Percentiles rank a stretch among this genome's conserved stretches.
Evolutionary conservation across 2,888 invertebrate species (phyloP).

Genomic region (Aphodius sticticus): DNA sequence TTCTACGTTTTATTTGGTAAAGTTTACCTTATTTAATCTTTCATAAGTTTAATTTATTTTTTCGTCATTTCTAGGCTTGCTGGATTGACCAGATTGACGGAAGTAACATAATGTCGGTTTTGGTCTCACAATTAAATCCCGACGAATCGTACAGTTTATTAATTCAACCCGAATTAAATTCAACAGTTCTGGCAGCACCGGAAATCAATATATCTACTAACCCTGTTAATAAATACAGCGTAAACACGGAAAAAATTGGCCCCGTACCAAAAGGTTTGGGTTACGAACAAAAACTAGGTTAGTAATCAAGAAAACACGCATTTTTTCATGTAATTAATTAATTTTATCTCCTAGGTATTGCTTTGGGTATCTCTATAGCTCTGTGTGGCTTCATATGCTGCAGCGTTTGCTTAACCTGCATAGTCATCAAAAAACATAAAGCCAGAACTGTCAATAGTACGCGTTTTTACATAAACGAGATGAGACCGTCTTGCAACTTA

Average conservation of each 20-base stretch:
- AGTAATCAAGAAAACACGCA: background rate
- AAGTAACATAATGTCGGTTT: constrained; percentile 43
- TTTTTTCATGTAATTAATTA: no score
- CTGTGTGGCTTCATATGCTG: constrained; percentile 59
- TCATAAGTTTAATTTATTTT: no score
- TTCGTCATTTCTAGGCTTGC: constrained; percentile 45
- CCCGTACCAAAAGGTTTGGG: constrained; percentile 9
- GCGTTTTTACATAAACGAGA: constrained; percentile 19
- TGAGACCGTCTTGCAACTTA: constrained; percentile 32
- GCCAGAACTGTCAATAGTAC: constrained; percentile 29
- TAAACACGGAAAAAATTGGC: constrained; percentile 28
- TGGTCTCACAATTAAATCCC: constrained; percentile 58
- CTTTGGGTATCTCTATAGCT: constrained; percentile 61
- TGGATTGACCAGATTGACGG: constrained; percentile 45
- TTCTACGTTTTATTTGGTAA: no score
- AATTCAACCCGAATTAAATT: constrained; percentile 30
- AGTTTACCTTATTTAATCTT: no score
- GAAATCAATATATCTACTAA: constrained; percentile 54
- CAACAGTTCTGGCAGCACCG: constrained; percentile 62
- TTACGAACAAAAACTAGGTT: constrained; percentile 31
- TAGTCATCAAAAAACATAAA: constrained; percentile 49
- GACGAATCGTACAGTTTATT: constrained; percentile 60
- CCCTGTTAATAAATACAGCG: background rate
- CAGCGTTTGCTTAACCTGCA: constrained; percentile 60
- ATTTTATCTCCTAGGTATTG: constrained; percentile 58